phyloP scores from a whole-genome alignment of 1,140 invertebrate species.

The Prorops nasuta region DNA sequence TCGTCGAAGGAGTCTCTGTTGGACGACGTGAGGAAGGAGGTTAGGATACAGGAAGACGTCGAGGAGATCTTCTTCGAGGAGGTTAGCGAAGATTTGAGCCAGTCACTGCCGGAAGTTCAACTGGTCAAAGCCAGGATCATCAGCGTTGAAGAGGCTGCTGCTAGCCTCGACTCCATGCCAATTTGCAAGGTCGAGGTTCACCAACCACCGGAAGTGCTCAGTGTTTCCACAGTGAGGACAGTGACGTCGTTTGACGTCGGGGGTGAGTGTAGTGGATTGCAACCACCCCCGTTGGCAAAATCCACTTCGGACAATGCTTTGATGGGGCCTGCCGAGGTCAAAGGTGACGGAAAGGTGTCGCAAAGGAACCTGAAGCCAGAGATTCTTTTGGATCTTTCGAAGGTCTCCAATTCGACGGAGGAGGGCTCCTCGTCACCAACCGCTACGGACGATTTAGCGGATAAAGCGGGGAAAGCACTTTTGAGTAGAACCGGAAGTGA shows the following conservation, averaged over 20 bases:
- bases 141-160: conserved; percentile 32
- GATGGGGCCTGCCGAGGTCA: conserved; percentile 1
- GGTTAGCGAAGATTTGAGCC: conserved; percentile 17
- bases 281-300: conserved; percentile 30
- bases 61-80: conserved; percentile 39
- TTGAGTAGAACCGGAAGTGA: conserved; percentile 28
- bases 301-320: conserved; percentile 42
- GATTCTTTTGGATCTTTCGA: conserved; percentile 44
- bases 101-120: conserved; percentile 28
- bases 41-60: conserved; percentile 41
- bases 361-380: conserved; percentile 44
- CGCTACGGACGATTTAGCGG: neutral
- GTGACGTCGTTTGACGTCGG: too few relatives aligned
- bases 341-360: conserved; percentile 29
- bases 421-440: conserved; percentile 7
- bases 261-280: too few relatives aligned
- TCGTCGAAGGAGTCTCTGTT: conserved; percentile 26
- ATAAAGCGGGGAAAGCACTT: conserved; percentile 9
- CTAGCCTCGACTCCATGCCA: neutral
- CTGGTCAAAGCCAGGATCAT: conserved; percentile 41
- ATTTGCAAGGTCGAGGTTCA: neutral
- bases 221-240: too few relatives aligned
- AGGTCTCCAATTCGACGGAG: conserved; percentile 32
- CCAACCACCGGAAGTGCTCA: neutral
- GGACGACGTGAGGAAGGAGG: conserved; percentile 37